Percentiles rank a stretch among this genome's conserved stretches.
phyloP scores from a whole-genome alignment of 2,113 vertebrate genomes.

The Nematolebias whitei region DNA sequence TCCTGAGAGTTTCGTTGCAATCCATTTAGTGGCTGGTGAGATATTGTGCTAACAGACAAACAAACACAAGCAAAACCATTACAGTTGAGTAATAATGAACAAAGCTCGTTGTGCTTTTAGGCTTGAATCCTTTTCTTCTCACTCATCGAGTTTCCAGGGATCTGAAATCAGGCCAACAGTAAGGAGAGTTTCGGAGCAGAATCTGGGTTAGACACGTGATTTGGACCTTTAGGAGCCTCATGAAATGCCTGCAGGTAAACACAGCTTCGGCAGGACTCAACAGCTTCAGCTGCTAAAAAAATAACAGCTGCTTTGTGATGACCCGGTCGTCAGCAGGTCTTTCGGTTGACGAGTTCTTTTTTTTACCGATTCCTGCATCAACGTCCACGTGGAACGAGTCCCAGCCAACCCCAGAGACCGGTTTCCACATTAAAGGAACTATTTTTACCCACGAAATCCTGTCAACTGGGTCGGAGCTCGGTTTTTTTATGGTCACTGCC shows the following conservation, averaged over 20 bases:
- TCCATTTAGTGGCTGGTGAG: too few relatives aligned
- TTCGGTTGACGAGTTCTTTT: background rate
- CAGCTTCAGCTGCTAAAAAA: slow-evolving; percentile 1
- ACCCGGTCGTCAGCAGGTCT: background rate
- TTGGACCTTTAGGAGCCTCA: slow-evolving; percentile 4
- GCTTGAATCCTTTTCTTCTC: too few relatives aligned
- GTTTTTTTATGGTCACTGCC: slow-evolving; percentile 56
- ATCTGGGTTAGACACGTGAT: slow-evolving; percentile 40
- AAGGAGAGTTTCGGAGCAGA: slow-evolving; percentile 14
- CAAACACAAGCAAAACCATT: too few relatives aligned
- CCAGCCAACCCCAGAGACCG: slow-evolving; percentile 12
- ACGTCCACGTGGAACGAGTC: slow-evolving; percentile 17
- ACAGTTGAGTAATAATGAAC: too few relatives aligned
- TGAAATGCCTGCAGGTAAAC: slow-evolving; percentile 39
- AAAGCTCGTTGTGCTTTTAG: slow-evolving; percentile 9
- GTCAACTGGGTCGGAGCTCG: slow-evolving; percentile 52
- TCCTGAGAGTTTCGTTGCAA: too few relatives aligned
- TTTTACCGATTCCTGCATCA: slow-evolving; percentile 1
- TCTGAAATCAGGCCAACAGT: slow-evolving; percentile 24
- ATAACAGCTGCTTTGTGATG: background rate
- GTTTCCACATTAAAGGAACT: slow-evolving; percentile 37
- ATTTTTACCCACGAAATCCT: slow-evolving; percentile 47
- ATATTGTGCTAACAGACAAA: too few relatives aligned
- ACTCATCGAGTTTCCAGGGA: background rate
- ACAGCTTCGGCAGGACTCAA: background rate